Base-by-base conservation (phyloP, 2,888 invertebrate species). In the Slavum lentiscoides region DNA sequence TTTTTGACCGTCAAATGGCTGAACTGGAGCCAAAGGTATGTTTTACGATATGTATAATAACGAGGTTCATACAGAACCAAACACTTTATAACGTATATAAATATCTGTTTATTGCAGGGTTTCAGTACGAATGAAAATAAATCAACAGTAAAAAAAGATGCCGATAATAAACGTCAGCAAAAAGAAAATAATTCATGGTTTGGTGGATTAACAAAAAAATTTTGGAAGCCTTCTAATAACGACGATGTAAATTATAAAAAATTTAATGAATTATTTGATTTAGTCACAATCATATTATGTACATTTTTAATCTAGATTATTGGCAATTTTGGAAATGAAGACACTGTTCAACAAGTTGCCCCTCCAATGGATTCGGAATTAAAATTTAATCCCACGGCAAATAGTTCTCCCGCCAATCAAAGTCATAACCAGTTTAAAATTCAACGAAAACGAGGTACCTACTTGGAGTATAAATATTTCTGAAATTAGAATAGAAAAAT, bases 171-270 rank as follows among this genome's bases (percentile, higher is more conserved):
- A 72, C 53, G 43, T 15, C 58, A 19, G 15, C 70, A 58, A 58
- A 80, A 80, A 64, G 80, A 72, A 64, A 80, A 72, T 15, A 80
- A 80, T 59, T 72, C 80, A 23, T 80, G 80, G 80, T 64, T 80
- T 21, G 80, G 80, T 19, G 80, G 80, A 30, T 72, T 80, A 30
- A 43, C 80, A 9, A 80, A 49, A 15, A 49, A 80, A 72, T 66
- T 80, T 64, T 80, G 80, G 80, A 80, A 80, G n/a, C 80, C 80
- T 66, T 72, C 80, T 30, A 80, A 72, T 58, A 80, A 70, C 70
- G 37, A 2, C 15, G 64, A 80, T 58, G 70, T 72, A 72, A 72
- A 39, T 62, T n/a, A 39, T 19, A 49, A 55, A 19, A 55, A 23
- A 53, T 53, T 49, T 49, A 11, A 4, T 4, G 1, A 49, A 15